Evolutionary conservation across 2,888 invertebrate genomes (phyloP), one percentile per base, ranked within the genome.

Genomic region (Brachyptera putata): DNA sequence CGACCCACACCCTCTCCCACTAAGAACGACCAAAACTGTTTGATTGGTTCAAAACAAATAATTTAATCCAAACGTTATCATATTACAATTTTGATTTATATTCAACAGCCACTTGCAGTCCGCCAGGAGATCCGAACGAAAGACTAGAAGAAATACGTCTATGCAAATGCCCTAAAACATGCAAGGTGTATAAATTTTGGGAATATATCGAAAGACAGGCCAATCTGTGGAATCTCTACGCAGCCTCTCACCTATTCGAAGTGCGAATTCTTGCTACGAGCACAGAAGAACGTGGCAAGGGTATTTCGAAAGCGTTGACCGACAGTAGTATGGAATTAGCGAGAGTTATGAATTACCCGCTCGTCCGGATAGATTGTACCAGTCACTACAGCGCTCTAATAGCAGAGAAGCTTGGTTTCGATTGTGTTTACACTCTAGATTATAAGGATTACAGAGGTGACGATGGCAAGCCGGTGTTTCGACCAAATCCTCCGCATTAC

Each of bases 291-390:
- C 22, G 60, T 4, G 63, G 63, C 5, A 41, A 46, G 22, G 59
- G 63, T 2, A 41, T 63, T 21, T 59, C 59, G 2, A 50, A 55
- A 3, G 59, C 59, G 7, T 34, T 61, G 13, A 25, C 60, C 5
- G 16, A 11, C 9, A 24, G 55, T 21, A 58, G 61, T 21, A 18
- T 58, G 14, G 22, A 60, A 3, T 26, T 57, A 26, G 48, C 60
- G 5, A 22, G 43, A 2, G 48, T 57, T 11, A 13, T 55, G 4
- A 30, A 56, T 1, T 60, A 46, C 55, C 63, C 60, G 11, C 46
- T 63, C 7, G 34, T 60, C 43, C 53, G 60, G 11, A 58, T 63
- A 1, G 63, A 63, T 30, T 60, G 60, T 36, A 57, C 63, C 3
- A 57, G 61, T 26, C 30, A 50, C 25, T 63, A 56, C 56, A 57